phyloP scores from a whole-genome alignment of 2,888 invertebrate species.

The Pteria penguin region DNA sequence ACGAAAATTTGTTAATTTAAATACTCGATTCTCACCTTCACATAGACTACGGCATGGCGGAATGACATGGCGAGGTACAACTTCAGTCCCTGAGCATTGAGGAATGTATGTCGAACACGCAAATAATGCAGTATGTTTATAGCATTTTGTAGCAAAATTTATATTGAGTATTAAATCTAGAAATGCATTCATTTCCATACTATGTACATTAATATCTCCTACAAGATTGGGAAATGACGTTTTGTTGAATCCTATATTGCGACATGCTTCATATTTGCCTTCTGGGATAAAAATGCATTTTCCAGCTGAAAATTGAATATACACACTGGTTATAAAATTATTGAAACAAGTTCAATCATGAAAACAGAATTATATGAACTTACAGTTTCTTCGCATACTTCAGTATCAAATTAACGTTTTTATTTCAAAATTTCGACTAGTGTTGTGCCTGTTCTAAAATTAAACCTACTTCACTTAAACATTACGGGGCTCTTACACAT shows the following conservation, averaged over 20 bases:
- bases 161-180: slow-evolving; percentile 47
- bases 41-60: slow-evolving; percentile 73
- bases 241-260: neutral
- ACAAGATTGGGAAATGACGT: slow-evolving; percentile 62
- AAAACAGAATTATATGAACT: no score
- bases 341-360: no score
- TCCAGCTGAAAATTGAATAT: no score
- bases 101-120: slow-evolving; percentile 66
- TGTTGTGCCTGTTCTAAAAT: no score
- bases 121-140: slow-evolving; percentile 61
- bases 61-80: slow-evolving; percentile 57
- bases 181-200: neutral
- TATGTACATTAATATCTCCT: slow-evolving; percentile 53
- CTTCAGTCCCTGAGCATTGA: slow-evolving; percentile 58
- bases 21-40: slow-evolving; percentile 53
- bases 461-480: no score
- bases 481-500: no score
- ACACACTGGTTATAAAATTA: no score
- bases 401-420: no score
- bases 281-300: slow-evolving; percentile 22
- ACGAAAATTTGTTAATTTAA: neutral
- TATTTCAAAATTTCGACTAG: no score
- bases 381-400: no score
- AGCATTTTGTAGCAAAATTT: slow-evolving; percentile 63
- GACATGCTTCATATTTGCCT: neutral